These are phyloP conservation scores for Saguinus imperator DNA, from an alignment of 2,113 vertebrate species.

Conservation along the genomic window DNA sequence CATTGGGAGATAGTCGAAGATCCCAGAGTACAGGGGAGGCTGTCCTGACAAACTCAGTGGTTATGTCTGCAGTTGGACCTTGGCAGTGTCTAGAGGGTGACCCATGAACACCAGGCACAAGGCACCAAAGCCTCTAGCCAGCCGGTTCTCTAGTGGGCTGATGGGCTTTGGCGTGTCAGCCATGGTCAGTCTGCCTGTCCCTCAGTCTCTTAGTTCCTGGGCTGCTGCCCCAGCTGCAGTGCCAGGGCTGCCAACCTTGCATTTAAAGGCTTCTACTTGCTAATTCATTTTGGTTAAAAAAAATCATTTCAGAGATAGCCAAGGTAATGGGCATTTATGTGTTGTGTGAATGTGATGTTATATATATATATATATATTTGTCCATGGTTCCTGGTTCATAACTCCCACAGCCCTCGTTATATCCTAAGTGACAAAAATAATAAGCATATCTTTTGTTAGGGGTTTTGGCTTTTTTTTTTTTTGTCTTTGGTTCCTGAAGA, in stretches of 20 bases:
- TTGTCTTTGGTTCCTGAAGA: neutral
- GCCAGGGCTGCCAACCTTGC: too few species aligned
- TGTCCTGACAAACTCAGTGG: slow-evolving; percentile 89
- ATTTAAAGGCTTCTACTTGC: neutral
- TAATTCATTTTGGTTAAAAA: slow-evolving; percentile 18
- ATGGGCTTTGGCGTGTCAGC: too few species aligned
- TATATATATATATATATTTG: neutral
- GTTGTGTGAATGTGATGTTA: neutral
- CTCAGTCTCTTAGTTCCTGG: too few species aligned
- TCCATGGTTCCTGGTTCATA: neutral
- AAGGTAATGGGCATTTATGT: neutral
- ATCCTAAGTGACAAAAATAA: neutral
- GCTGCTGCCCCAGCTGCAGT: too few species aligned
- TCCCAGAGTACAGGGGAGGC: slow-evolving; percentile 88
- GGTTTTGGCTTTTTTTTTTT: neutral
- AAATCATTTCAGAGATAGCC: neutral
- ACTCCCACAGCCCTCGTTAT: neutral
- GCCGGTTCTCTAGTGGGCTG: too few species aligned
- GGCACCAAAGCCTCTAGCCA: too few species aligned
- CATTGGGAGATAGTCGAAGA: slow-evolving; percentile 95
- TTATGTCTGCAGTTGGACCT: slow-evolving; percentile 98
- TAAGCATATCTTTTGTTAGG: neutral
- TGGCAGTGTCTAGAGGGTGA: too few species aligned
- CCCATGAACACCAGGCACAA: too few species aligned
- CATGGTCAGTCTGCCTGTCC: too few species aligned